Evolutionary conservation across 2,113 vertebrate species (phyloP), one percentile per base, ranked within the genome.

Genomic region (Oreotrochilus melanogaster): DNA sequence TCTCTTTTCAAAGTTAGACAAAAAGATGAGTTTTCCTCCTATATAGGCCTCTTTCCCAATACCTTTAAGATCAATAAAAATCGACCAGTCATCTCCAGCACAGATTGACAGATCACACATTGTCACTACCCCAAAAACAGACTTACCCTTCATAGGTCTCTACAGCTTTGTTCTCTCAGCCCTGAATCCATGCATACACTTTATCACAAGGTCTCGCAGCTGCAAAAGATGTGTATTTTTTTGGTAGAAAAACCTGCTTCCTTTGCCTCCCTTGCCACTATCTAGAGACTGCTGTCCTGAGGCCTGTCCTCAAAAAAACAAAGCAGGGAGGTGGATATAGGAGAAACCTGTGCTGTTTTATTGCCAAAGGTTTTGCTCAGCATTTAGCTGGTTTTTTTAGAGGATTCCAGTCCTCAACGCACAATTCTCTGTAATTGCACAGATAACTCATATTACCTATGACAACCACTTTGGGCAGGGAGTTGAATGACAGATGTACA

Each of bases 261-360:
- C 12, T 76, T 72, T 27, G 2, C 17, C 39, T 48, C 13, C 8
- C 35, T 60, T 16, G 6, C 6, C 14, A 10, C 28, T 39, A 19
- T 11, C 28, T 0, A 0, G 30, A 66, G 6, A 24, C 18, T 37
- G 28, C 42, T 73, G 12, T n/a, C 33, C 43, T 0, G 0, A 35
- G 8, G 14, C 17, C 9, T 61, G 21, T n/a, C 23, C 3, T 65
- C 57, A 23, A 48, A 80, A 37, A 37, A 17, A 21, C 11, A 21
- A 5, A 70, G 6, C 23, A 58, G 22, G 3, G 5, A 4, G 30
- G 22, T 2, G 2, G 14, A 31, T 50, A 24, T 2, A 42, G 17
- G 23, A 74, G 43, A 62, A 92, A 35, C 2, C 7, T 48, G 1
- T 23, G 31, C 6, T 47, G 71, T 12, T 67, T 69, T 6, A 14